Base-by-base conservation (phyloP, 37 sponge, comb jelly and placozoan species). In the Halisarca cf. caerulea region DNA sequence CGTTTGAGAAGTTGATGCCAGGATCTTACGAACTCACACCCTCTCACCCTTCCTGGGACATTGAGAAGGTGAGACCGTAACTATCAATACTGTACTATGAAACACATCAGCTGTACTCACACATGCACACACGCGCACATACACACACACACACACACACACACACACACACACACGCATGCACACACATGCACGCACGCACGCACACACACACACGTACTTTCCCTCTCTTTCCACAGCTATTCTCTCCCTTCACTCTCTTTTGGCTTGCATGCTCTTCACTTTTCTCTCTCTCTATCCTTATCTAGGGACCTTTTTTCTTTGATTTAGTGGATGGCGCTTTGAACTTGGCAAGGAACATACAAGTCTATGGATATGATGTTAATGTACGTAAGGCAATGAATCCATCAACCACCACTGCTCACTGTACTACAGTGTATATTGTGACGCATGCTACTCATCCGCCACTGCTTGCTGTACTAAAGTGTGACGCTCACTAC, bases 361-460 rank as follows among this genome's bases (percentile, higher is more conserved):
- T 89, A 7, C 34, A 36, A 20, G 88, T 96, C 28, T 59, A 80
- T 1, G 94, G 94, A 28, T 96, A 89, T 79, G 96, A 96, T 89
- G 91, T 90, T 6, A 83, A 79, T 32, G 96, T 91, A 66, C 8
- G 79, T 78, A 24, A 11, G 34, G 79, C 17, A 38, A 3, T n/a
- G 34, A 5, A 3, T 41, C n/a, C 9, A 42, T n/a, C 57, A 11
- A 54, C 11, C 17, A 17, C 57, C 17, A 54, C 57, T 54, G 11
- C 11, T 54, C 17, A 54, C 57, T 54, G 57, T 54, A 54, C 17
- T 54, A 54, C 17, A 20, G 57, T 54, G 17, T 54, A 17, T 54
- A 54, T 54, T 54, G 17, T n/a, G n/a, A n/a, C n/a, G n/a, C n/a
- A n/a, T n/a, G n/a, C n/a, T n/a, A n/a, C n/a, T n/a, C n/a, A n/a